Conservation (phyloP, 2,888 invertebrate species). For the Eulithis prunata region DNA sequence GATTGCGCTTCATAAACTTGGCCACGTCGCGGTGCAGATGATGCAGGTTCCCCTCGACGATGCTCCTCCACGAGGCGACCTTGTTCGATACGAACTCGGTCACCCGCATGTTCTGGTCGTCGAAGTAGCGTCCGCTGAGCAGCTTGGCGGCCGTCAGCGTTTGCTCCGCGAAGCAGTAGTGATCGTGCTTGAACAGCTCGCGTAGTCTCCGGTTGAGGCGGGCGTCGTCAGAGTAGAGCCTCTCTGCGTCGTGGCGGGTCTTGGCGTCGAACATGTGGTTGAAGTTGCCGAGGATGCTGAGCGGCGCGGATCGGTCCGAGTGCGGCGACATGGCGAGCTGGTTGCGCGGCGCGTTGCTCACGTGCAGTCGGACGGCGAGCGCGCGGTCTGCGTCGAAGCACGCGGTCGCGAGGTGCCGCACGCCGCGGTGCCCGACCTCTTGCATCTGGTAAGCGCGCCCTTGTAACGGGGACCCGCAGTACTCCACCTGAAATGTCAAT, state of each 20-base stretch:
- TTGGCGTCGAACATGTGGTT: slow-evolving; percentile 76
- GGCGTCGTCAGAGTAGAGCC: slow-evolving; percentile 68
- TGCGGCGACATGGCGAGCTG: slow-evolving; percentile 57
- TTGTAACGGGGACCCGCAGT: slow-evolving; percentile 65
- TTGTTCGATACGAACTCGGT: slow-evolving; percentile 69
- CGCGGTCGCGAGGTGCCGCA: slow-evolving; percentile 65
- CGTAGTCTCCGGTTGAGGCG: slow-evolving; percentile 62
- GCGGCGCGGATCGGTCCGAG: slow-evolving; percentile 56
- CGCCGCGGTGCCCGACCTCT: slow-evolving; percentile 35
- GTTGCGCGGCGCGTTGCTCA: slow-evolving; percentile 45
- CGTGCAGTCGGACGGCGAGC: slow-evolving; percentile 50
- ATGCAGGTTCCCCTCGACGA: slow-evolving; percentile 66
- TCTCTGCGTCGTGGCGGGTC: slow-evolving; percentile 66
- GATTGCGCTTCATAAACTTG: slow-evolving; percentile 41
- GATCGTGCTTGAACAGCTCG: slow-evolving; percentile 64
- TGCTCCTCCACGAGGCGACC: slow-evolving; percentile 68
- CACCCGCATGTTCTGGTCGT: slow-evolving; percentile 66
- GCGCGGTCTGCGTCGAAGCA: slow-evolving; percentile 74
- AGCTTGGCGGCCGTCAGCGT: slow-evolving; percentile 60
- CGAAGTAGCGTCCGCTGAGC: slow-evolving; percentile 65
- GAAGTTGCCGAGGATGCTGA: slow-evolving; percentile 76
- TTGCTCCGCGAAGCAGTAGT: slow-evolving; percentile 63
- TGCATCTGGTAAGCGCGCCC: slow-evolving; percentile 70
- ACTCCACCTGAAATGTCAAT: slow-evolving; percentile 54
- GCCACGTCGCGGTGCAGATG: slow-evolving; percentile 69